Conservation (phyloP, 2,797 vertebrate species). For the Sternarchorhynchus goeldii region DNA sequence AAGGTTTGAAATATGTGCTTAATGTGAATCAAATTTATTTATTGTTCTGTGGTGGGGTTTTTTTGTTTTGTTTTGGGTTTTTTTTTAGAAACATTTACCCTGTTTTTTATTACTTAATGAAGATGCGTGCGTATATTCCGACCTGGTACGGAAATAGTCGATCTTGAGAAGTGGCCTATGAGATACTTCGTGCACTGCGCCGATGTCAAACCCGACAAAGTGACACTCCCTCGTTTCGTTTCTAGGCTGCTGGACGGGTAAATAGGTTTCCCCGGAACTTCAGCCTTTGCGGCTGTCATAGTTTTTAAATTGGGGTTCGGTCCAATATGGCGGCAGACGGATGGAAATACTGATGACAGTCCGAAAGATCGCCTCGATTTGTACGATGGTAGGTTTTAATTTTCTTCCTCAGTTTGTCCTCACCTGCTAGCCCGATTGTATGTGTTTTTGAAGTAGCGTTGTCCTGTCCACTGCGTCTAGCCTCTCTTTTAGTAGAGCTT, state of each 20-base stretch:
- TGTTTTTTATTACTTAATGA: background rate
- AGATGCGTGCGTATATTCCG: background rate
- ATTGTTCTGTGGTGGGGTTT: background rate
- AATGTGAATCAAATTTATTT: too few species aligned
- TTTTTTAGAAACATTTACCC: background rate
- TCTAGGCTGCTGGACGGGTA: constrained; percentile 55
- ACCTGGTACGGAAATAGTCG: constrained; percentile 34
- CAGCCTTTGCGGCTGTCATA: constrained; percentile 77
- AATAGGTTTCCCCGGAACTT: constrained; percentile 66
- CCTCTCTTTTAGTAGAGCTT: constrained; percentile 41
- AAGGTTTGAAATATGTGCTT: too few species aligned
- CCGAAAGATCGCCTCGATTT: constrained; percentile 95
- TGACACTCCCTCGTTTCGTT: constrained; percentile 63
- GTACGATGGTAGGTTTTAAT: constrained; percentile 87
- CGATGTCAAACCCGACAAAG: background rate
- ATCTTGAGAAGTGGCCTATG: constrained; percentile 16
- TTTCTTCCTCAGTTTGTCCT: constrained; percentile 36
- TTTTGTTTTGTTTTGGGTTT: background rate
- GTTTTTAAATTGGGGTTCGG: constrained; percentile 77
- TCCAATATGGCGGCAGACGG: constrained; percentile 85
- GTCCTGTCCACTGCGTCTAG: constrained; percentile 57
- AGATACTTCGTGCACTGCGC: background rate
- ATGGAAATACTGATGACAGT: constrained; percentile 96
- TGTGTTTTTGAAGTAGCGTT: constrained; percentile 39
- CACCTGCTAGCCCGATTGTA: constrained; percentile 36